Base-by-base conservation (phyloP, 1,140 invertebrate genomes). In the Formica selysi region DNA sequence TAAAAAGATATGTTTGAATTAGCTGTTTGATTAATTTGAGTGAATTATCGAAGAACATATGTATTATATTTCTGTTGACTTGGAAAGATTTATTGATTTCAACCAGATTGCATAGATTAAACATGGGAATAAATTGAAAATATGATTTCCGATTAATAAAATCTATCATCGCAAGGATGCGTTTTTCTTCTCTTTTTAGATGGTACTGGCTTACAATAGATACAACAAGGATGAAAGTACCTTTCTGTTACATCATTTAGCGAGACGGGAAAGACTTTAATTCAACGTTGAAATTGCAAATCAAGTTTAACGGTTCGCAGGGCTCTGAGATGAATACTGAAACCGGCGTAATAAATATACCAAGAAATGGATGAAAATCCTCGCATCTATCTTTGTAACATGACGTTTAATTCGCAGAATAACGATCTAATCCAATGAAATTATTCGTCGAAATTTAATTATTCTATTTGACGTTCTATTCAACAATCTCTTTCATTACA, bases 241-340 rank as follows among this genome's bases (percentile, higher is more conserved):
- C 54, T 83, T 70, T 61, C 57, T n/a, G 54, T 74, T 62, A 74
- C 26, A 68, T 16, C 48, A 44, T 62, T 54, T 54, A 13, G 57
- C 54, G 29, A 74, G 54, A 38, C 54, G 68, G 61, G 68, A 57
- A 61, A 44, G 79, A 62, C 38, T 83, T 73, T 83, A 83, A 83
- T 83, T 29, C 68, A 73, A 83, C 79, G 51, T 73, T 83, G 68
- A 83, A 83, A 83, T 83, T 83, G 79, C 79, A 83, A 83, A 83
- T 83, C 38, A 61, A 83, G 68, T 83, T 73, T 83, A 83, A 83
- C 38, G 54, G 26, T 11, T 68, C 67, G 11, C 65, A 7, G 61
- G 41, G n/a, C 57, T 19, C 16, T 38, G 79, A 83, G 54, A 74
- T 83, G 68, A 83, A 74, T 83, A 74, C 29, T 83, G 61, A 83